phyloP scores from a whole-genome alignment of 1,140 invertebrate genomes.

The Anadara kagoshimensis region DNA sequence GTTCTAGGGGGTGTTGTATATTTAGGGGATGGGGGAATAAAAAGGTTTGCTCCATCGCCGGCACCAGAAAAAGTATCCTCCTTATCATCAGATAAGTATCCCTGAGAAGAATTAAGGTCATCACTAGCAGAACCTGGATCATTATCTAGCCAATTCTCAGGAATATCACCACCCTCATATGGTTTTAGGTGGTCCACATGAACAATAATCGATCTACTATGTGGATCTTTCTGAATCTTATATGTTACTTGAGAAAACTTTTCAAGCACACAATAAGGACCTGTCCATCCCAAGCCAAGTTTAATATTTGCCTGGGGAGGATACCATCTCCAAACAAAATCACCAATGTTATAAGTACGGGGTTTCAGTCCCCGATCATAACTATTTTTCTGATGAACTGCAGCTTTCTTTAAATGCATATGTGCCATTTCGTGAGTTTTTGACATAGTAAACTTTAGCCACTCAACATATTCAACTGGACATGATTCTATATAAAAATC shows the following conservation, averaged over 20 bases:
- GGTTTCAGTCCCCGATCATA: slow-evolving; percentile 44
- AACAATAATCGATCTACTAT: slow-evolving; percentile 15
- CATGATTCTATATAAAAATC: slow-evolving; percentile 15
- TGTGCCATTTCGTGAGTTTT: slow-evolving; percentile 11
- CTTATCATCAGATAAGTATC: too few species aligned
- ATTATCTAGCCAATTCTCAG: background rate
- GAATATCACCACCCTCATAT: slow-evolving; percentile 12
- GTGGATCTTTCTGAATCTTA: slow-evolving; percentile 10
- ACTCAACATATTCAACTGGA: slow-evolving; percentile 40
- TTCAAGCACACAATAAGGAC: slow-evolving; percentile 15
- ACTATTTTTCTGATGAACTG: slow-evolving; percentile 33
- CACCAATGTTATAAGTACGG: slow-evolving; percentile 18
- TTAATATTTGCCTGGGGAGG: slow-evolving; percentile 5
- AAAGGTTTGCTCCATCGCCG: too few species aligned
- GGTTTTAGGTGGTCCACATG: slow-evolving; percentile 49
- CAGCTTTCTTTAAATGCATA: slow-evolving; percentile 6
- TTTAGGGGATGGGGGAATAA: too few species aligned
- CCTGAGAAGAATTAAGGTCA: too few species aligned
- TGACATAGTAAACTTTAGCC: slow-evolving; percentile 19
- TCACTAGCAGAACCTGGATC: too few species aligned
- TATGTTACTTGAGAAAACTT: slow-evolving; percentile 11
- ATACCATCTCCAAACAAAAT: slow-evolving; percentile 47
- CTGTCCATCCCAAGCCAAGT: slow-evolving; percentile 28
- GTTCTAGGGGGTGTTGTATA: too few species aligned
- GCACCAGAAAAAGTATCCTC: too few species aligned